phyloP scores from a whole-genome alignment of 1,140 invertebrate species.

The Hylaeus anthracinus region DNA sequence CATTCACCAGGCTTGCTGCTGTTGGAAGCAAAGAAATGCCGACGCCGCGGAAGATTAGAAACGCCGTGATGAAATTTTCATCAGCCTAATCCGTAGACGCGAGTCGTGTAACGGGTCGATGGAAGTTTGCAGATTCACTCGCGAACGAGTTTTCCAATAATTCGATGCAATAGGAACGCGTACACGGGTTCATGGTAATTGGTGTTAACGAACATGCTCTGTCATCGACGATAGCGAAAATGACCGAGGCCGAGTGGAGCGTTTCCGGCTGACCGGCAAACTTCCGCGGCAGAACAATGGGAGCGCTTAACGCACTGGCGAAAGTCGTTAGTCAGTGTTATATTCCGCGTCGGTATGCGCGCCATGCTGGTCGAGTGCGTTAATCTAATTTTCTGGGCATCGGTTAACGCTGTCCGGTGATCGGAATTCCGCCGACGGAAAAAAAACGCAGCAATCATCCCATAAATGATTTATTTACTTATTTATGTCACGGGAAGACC shows the following conservation, averaged over 20 bases:
- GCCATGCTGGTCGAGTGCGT: conserved; percentile 47
- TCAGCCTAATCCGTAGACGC: not conserved
- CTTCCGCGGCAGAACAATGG: conserved; percentile 66
- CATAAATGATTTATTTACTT: no score
- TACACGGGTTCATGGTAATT: conserved; percentile 59
- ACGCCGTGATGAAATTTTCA: not conserved
- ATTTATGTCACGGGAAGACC: no score
- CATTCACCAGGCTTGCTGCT: no score
- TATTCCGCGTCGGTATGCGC: conserved; percentile 51
- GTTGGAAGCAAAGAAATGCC: no score
- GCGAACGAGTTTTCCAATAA: conserved; percentile 60
- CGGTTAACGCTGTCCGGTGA: conserved; percentile 50
- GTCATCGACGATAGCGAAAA: conserved; percentile 65
- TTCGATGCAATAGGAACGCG: conserved; percentile 57
- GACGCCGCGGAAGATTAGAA: not conserved
- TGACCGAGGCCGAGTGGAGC: conserved; percentile 60
- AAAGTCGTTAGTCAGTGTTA: conserved; percentile 66
- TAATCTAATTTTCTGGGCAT: conserved; percentile 64
- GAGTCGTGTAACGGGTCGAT: conserved; percentile 36
- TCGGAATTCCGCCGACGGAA: not conserved
- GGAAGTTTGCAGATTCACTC: conserved; percentile 62
- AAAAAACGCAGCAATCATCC: no score
- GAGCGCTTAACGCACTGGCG: conserved; percentile 66
- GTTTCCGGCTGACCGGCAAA: conserved; percentile 65
- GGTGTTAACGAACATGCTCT: conserved; percentile 66